Base-by-base conservation (phyloP, 2,797 vertebrate species). In the Phrynocephalus vlangalii region DNA sequence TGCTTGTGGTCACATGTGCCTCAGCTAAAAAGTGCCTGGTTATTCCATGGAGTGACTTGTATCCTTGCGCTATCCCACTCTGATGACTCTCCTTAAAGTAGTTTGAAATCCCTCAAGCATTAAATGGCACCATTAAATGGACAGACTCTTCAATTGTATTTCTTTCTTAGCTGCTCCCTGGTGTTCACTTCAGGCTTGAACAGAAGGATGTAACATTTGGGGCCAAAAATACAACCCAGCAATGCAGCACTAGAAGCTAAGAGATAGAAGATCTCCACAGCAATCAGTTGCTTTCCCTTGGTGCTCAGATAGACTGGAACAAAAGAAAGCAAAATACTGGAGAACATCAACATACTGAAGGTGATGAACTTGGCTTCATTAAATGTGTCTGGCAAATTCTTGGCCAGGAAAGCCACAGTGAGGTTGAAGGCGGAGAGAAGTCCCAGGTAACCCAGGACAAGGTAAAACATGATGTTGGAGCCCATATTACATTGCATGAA, bases 341-440 rank as follows among this genome's bases (percentile, higher is more conserved):
- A 66, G 3, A 81, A 66, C 9, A 63, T 5, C 79, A 81, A 3
- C 60, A 81, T 81, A 22, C 79, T 67, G 60, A 81, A 81, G 2
- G 79, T 81, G 30, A 81, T 81, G 6, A 81, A 81, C 33, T 67
- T 81, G 60, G 79, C 33, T 81, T 81, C 60, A 44, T 81, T 81
- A 38, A 81, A 81, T 15, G 7, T 44, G 20, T 81, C 33, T 3
- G 60, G 79, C n/a, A 81, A 44, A 30, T 67, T 81, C 8, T 33
- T 66, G 28, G 60, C 79, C 1, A 67, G 60, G 56, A 67, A 81
- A 15, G 60, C 60, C 20, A 81, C 79, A 16, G 10, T 44, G 33
- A 81, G 66, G 20, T 30, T 44, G 22, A 63, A 26, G 18, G 67
- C 3, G 60, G 10, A 66, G 5, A 81, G 30, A 26, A 81, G 22